A percentile compares a stretch with the other conserved stretches of the same genome.
These are phyloP conservation scores for Drosophila mimica DNA, from an alignment of 2,888 invertebrate species.

Conservation along the genomic window DNA sequence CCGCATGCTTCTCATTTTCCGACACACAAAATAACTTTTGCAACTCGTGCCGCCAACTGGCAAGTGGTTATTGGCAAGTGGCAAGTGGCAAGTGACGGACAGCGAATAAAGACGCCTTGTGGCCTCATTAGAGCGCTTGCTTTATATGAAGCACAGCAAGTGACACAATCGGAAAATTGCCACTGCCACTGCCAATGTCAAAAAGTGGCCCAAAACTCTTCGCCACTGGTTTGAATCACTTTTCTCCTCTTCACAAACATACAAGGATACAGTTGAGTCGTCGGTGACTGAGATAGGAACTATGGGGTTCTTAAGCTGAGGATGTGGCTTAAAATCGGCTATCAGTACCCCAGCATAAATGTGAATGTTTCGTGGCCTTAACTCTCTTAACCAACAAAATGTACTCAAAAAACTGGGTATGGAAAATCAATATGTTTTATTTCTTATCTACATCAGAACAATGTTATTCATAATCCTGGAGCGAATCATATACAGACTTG, in stretches of 20 bases:
- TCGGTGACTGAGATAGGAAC: not conserved
- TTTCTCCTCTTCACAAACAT: not conserved
- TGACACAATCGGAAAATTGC: constrained; percentile 13
- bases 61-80: constrained; percentile 15
- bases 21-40: constrained; percentile 58
- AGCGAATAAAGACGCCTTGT: constrained; percentile 30
- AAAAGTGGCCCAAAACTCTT: not conserved
- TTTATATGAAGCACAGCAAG: constrained; percentile 37
- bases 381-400: not conserved
- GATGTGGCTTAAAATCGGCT: not conserved
- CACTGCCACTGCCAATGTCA: constrained; percentile 23
- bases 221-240: not conserved
- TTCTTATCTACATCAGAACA: not conserved
- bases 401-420: not conserved
- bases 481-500: not conserved
- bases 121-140: constrained; percentile 56
- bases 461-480: not conserved
- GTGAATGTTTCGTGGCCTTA: not conserved
- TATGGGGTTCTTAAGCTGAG: not conserved
- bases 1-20: constrained; percentile 47
- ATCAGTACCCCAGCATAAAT: not conserved
- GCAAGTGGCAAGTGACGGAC: constrained; percentile 20
- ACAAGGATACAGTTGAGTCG: not conserved
- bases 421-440: not conserved
- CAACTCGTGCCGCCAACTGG: constrained; percentile 54